Percentiles rank a stretch among this genome's conserved stretches.
Evolutionary conservation across 92 coral and sea anemone species (phyloP).

Genomic region (Palythoa heliodiscus): DNA sequence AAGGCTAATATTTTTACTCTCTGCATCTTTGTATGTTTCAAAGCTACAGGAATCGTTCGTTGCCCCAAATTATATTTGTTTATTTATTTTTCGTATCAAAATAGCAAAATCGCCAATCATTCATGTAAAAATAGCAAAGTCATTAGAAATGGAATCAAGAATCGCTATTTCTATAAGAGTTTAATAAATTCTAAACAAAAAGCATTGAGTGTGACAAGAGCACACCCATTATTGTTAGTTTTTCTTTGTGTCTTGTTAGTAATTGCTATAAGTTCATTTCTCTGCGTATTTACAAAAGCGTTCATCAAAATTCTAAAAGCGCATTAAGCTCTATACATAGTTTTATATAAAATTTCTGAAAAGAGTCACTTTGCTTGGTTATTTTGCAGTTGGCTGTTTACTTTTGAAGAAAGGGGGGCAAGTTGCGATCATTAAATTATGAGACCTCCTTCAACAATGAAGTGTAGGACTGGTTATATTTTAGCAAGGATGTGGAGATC

Average conservation of each 20-base stretch:
- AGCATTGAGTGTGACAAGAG: neutral
- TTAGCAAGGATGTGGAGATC: too few species aligned
- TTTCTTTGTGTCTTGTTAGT: neutral
- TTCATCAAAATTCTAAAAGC: neutral
- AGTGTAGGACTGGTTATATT: too few species aligned
- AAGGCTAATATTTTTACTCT: too few species aligned
- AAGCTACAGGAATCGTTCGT: too few species aligned
- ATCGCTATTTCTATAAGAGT: neutral
- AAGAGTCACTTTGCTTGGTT: slow-evolving; percentile 4
- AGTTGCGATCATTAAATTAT: neutral
- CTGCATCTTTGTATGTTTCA: too few species aligned
- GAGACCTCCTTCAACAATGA: neutral
- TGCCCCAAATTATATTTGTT: too few species aligned
- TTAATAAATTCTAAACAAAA: neutral
- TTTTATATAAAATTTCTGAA: neutral
- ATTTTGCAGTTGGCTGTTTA: neutral
- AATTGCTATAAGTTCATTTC: neutral
- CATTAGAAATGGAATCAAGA: neutral
- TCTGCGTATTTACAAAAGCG: neutral
- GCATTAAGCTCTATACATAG: neutral
- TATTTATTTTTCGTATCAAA: slow-evolving; percentile 2
- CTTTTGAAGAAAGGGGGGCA: neutral
- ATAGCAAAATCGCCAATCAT: slow-evolving; percentile 5
- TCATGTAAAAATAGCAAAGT: slow-evolving; percentile 13
- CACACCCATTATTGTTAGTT: neutral